Base-by-base conservation (phyloP, 2,888 invertebrate species). In the Conus canariensis region DNA sequence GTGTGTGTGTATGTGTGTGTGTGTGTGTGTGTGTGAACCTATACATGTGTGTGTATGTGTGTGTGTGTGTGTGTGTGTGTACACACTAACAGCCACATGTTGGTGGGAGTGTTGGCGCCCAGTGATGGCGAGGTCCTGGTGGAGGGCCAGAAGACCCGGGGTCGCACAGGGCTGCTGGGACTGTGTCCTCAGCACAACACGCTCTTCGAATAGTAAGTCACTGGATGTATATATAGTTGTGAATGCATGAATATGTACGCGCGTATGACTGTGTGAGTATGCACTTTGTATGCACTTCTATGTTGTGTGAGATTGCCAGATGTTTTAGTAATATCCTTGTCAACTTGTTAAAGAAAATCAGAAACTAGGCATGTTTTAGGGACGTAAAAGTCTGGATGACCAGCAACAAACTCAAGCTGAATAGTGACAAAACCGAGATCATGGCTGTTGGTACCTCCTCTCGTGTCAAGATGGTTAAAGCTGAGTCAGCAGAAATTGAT, bases 181-280 rank as follows among this genome's bases (percentile, higher is more conserved):
- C 93, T 96, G 86, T 97, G 96, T 93, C 96, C 96, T 4, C 97
- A 97, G 92, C 95, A 96, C 90, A 96, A 96, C 92, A 94, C 96
- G 5, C 93, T 96, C n/a, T 96, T 96, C 93, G 95, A 95, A 85
- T 95, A 94, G 96, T 96, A 93, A 95, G 95, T 95, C 45, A 1
- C 30, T 56, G 0, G 82, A 12, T 88, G 60, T 59, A 12, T 60
- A 12, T 85, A 74, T 12, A 19, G 9, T 85, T 85, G 58, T 85
- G 59, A 22, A 16, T 85, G 58, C 25, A 14, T 85, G 59, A 22
- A 10, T 82, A 30, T 82, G 82, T 82, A 30, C 56, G 82, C 30
- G 56, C 30, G 7, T 82, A 19, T 82, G 82, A 30, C 30, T 82
- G 45, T 82, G 82, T 45, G 82, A 30, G 82, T 82, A 30, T 82